Evolutionary conservation across 2,113 vertebrate genomes (phyloP).

Genomic region (Vombatus ursinus): DNA sequence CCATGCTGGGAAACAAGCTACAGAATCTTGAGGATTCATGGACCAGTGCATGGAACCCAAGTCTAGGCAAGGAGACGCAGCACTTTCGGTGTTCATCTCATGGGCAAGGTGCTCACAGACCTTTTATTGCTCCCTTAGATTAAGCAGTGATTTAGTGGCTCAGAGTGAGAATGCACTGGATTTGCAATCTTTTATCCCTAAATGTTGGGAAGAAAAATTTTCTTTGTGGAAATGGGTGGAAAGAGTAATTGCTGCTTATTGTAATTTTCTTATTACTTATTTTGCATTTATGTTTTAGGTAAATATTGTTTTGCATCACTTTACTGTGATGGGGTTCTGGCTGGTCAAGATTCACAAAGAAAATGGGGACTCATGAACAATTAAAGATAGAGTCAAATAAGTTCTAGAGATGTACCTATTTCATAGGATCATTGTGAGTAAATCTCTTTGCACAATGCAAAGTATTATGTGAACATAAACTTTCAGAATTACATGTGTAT

Average conservation of each 20-base stretch:
- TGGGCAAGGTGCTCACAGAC: not conserved
- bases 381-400: not conserved
- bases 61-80: not conserved
- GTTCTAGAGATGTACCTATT: not conserved
- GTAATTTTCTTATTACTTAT: not conserved
- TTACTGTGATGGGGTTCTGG: not conserved
- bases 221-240: not conserved
- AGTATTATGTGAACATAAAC: not conserved
- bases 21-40: not conserved
- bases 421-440: not conserved
- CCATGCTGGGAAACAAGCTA: not conserved
- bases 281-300: not conserved
- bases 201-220: not conserved
- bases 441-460: not conserved
- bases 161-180: not conserved
- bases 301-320: not conserved
- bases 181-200: not conserved
- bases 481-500: not conserved
- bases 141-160: not conserved
- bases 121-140: not conserved
- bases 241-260: not conserved
- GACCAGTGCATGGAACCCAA: not conserved
- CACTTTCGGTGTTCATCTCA: not conserved
- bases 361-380: not conserved
- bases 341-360: not conserved